Evolutionary conservation across 1,140 invertebrate species (phyloP), one percentile per base, ranked within the genome.

Genomic region (Harpegnathos saltator): DNA sequence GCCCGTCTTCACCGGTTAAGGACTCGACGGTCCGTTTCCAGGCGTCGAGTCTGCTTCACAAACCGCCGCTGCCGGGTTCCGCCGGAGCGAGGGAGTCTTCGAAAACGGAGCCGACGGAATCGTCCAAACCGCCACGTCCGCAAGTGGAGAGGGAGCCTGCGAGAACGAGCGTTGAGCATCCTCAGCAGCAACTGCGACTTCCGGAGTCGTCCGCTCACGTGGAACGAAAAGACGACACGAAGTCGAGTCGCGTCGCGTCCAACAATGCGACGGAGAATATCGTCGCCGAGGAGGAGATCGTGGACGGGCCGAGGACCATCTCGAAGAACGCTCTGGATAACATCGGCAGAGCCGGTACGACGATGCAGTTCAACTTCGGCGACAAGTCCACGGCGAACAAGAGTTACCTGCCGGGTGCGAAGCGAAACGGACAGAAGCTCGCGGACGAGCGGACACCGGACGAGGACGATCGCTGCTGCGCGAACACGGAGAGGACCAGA

Each of bases 261-360:
- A n/a, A n/a, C n/a, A n/a, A n/a, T n/a, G 58, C 12, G 72, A 92
- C 61, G 0, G 77, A 87, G n/a, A 29, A 61, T 0, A 61, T 7
- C n/a, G 29, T 33, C 1, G 63, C 7, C n/a, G 71, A 62, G 7
- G 71, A 87, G 59, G 86, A 84, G 3, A 56, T 90, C 61, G 74
- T 87, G 1, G 93, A 94, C 52, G 89, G 90, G 0, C 89, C 92
- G 3, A 95, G 93, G 86, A 93, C 90, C 58, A 95, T 97, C 58
- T 95, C 96, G 0, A 95, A 95, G 74, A 91, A 93, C 1, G 96
- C 96, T 0, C 87, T 96, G 59, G 96, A 96, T 56, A 96, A 97
- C 89, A 97, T 97, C 87, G 94, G 96, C 22, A 95, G 95, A 91
- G 96, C 96, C 24, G 96, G 96, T 24, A 95, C 93, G 44, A 95